phyloP scores from a whole-genome alignment of 2,113 vertebrate species.

The Toxotes jaculatrix region DNA sequence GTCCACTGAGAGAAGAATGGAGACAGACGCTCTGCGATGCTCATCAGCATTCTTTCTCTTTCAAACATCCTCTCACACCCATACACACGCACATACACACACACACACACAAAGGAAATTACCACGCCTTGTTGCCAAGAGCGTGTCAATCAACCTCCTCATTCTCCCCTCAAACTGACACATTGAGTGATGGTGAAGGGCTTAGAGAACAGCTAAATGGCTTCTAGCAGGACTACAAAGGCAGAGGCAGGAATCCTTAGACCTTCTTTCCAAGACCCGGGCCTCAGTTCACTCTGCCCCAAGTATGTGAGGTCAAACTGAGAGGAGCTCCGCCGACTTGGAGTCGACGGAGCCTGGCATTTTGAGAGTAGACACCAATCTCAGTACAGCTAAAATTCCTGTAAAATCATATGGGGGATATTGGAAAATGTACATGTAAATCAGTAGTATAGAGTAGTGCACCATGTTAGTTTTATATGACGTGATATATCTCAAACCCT shows the following conservation, averaged over 20 bases:
- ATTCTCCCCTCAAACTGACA: slow-evolving; percentile 74
- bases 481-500: slow-evolving; percentile 15
- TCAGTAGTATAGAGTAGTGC: neutral
- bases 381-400: slow-evolving; percentile 16
- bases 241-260: slow-evolving; percentile 69
- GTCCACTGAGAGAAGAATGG: slow-evolving; percentile 78
- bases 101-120: slow-evolving; percentile 71
- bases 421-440: slow-evolving; percentile 7
- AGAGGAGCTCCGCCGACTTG: slow-evolving; percentile 27
- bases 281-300: slow-evolving; percentile 61
- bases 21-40: slow-evolving; percentile 76
- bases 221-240: slow-evolving; percentile 80
- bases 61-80: slow-evolving; percentile 75
- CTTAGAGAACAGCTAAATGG: slow-evolving; percentile 73
- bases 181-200: slow-evolving; percentile 78
- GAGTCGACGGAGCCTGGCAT: slow-evolving; percentile 29
- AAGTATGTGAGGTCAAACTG: slow-evolving; percentile 68
- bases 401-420: slow-evolving; percentile 29
- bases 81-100: slow-evolving; percentile 47
- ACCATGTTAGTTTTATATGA: slow-evolving; percentile 19
- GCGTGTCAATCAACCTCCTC: slow-evolving; percentile 75
- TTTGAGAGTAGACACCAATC: slow-evolving; percentile 30
- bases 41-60: slow-evolving; percentile 78
- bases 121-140: slow-evolving; percentile 74
- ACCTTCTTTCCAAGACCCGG: slow-evolving; percentile 67